A percentile compares a stretch with the other conserved stretches of the same genome.
Evolutionary conservation across 2,888 invertebrate genomes (phyloP).

Genomic region (Arge pagana): DNA sequence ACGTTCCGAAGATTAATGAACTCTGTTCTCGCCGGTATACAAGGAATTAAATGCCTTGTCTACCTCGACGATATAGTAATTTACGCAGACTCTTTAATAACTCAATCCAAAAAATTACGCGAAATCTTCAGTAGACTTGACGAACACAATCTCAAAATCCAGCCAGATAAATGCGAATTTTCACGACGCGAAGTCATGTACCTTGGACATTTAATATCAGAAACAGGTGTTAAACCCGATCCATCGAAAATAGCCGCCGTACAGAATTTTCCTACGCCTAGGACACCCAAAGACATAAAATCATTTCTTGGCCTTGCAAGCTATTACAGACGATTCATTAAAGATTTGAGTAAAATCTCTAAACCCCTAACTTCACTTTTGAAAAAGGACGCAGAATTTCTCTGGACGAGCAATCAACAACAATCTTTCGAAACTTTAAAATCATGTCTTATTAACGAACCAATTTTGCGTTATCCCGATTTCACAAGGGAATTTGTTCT

Average conservation of each 20-base stretch:
- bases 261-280: slow-evolving; percentile 28
- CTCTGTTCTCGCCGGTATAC: slow-evolving; percentile 34
- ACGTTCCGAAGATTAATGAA: slow-evolving; percentile 45
- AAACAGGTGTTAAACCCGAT: slow-evolving; percentile 16
- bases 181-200: not conserved
- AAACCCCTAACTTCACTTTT: not conserved
- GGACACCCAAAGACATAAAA: slow-evolving; percentile 22
- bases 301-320: slow-evolving; percentile 41
- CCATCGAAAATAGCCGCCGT: slow-evolving; percentile 5
- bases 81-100: slow-evolving; percentile 33
- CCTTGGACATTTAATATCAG: slow-evolving; percentile 23
- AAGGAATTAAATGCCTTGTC: slow-evolving; percentile 35
- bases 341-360: slow-evolving; percentile 21
- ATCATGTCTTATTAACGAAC: not conserved
- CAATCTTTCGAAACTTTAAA: not conserved
- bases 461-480: slow-evolving; percentile 19
- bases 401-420: not conserved
- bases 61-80: slow-evolving; percentile 41
- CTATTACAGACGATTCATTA: slow-evolving; percentile 41
- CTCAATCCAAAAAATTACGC: slow-evolving; percentile 34
- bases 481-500: slow-evolving; percentile 25
- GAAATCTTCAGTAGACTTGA: slow-evolving; percentile 34
- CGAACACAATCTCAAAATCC: slow-evolving; percentile 35
- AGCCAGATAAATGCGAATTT: slow-evolving; percentile 30
- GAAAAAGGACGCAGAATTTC: not conserved